Base-by-base conservation (phyloP, 92 coral and sea anemone species). In the Umimayanthus chanpuru region DNA sequence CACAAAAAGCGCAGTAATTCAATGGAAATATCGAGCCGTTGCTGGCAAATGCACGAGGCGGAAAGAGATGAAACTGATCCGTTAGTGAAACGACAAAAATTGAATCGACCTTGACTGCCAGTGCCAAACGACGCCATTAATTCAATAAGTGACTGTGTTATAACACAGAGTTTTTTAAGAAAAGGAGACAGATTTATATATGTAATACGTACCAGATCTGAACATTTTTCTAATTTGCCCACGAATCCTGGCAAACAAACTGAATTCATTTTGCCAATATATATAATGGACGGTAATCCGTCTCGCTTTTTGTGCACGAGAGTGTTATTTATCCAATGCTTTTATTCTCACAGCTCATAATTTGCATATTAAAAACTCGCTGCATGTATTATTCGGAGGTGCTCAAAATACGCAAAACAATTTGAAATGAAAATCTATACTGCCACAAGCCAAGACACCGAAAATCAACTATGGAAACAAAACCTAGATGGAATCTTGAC, bases 251-350 rank as follows among this genome's bases (percentile, higher is more conserved):
- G 43, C 16, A 78, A 78, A 23, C 81, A 21, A 16, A 47, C 29
- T 25, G 29, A 21, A 15, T 78, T 21, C 81, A 78, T 78, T 44
- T 26, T 23, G 38, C 50, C 50, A 78, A 73, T 15, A 25, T 4
- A 6, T 78, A 3, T 61, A 78, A 14, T 43, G 61, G 23, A 25
- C 81, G 30, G 32, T 8, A 44, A 21, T 25, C 30, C 81, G 8
- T 26, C 55, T 56, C 64, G 18, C 56, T 78, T n/a, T n/a, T n/a
- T 44, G 68, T 61, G 68, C 7, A 25, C 20, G 43, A 78, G 18
- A n/a, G 66, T 78, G 81, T 65, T 78, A 28, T 44, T 78, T 78
- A 61, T 61, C 68, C 29, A 44, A 76, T 76, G 81, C 12, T 78
- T 49, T 78, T 29, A 49, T 23, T 78, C 81, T 9, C 28, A n/a